Percentiles rank a stretch among this genome's conserved stretches.
phyloP scores from a whole-genome alignment of 92 coral and sea anemone species.

The Epizoanthus fatuus region DNA sequence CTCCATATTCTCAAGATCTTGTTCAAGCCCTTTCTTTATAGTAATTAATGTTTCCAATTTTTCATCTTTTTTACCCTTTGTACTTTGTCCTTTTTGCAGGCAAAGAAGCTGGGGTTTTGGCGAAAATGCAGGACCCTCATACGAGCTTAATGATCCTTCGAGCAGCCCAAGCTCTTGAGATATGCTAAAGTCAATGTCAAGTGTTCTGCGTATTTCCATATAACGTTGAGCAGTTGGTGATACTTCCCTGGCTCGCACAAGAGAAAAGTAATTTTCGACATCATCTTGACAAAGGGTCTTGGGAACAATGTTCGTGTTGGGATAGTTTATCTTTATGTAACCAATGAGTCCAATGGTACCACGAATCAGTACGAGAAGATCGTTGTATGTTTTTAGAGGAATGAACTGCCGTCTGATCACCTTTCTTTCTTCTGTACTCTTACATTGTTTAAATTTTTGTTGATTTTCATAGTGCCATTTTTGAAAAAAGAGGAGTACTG shows the following conservation, averaged over 20 bases:
- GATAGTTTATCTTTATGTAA: constrained; percentile 8
- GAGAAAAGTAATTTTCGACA: constrained; percentile 40
- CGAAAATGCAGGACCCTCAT: constrained; percentile 30
- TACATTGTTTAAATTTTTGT: not conserved
- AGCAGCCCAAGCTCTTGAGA: constrained; percentile 28
- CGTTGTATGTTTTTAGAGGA: constrained; percentile 33
- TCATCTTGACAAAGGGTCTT: constrained; percentile 48
- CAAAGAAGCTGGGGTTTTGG: not conserved
- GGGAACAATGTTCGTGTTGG: constrained; percentile 19
- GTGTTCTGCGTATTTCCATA: constrained; percentile 38
- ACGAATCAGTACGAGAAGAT: constrained; percentile 13
- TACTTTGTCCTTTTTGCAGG: not conserved
- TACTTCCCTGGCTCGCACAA: constrained; percentile 32
- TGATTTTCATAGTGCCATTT: constrained; percentile 36
- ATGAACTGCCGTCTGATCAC: not conserved
- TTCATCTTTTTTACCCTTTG: not conserved
- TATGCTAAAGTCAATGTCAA: constrained; percentile 28
- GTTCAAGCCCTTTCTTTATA: too few species aligned
- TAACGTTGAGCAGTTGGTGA: constrained; percentile 36
- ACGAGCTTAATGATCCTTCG: constrained; percentile 17
- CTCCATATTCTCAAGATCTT: too few species aligned
- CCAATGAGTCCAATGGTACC: constrained; percentile 28
- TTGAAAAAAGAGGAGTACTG: constrained; percentile 29
- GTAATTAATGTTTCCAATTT: not conserved
- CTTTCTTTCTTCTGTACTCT: not conserved